Evolutionary conservation across 2,888 invertebrate genomes (phyloP).

Genomic region (Biston betularia): DNA sequence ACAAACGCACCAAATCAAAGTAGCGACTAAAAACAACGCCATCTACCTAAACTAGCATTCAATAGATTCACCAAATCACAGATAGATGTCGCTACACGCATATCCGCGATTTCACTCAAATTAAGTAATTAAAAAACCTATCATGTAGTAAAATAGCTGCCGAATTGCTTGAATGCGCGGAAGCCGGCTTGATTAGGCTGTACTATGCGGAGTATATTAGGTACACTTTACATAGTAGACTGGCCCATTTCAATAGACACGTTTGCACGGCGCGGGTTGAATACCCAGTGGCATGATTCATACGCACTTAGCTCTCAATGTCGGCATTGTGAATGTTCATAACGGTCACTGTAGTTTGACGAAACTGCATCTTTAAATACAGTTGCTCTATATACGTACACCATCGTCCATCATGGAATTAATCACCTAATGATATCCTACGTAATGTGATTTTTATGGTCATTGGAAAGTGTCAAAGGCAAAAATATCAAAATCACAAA

Average conservation of each 20-base stretch:
- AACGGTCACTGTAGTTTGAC: conserved; percentile 30
- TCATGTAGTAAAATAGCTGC: conserved; percentile 16
- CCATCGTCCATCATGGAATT: not conserved
- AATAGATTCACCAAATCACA: conserved; percentile 15
- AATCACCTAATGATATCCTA: not conserved
- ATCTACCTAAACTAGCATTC: conserved; percentile 23
- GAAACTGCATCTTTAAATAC: conserved; percentile 14
- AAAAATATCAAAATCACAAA: conserved; percentile 14
- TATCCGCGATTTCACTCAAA: conserved; percentile 15
- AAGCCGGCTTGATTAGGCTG: conserved; percentile 40
- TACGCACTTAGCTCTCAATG: conserved; percentile 37
- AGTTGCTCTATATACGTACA: not conserved
- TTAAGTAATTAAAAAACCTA: conserved; percentile 26
- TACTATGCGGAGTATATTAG: conserved; percentile 22
- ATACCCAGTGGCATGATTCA: conserved; percentile 43
- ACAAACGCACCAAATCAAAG: not conserved
- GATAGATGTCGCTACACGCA: conserved; percentile 38
- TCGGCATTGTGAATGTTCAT: conserved; percentile 36
- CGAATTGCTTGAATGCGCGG: conserved; percentile 45
- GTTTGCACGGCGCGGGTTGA: conserved; percentile 31
- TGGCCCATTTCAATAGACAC: conserved; percentile 17
- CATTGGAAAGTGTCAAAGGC: conserved; percentile 1
- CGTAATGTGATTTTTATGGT: too few species aligned
- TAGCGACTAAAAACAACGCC: conserved; percentile 22
- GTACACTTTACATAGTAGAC: conserved; percentile 6